A percentile compares a stretch with the other conserved stretches of the same genome.
phyloP scores from a whole-genome alignment of 2,888 invertebrate species.

The Drosophila quasianomalipes region DNA sequence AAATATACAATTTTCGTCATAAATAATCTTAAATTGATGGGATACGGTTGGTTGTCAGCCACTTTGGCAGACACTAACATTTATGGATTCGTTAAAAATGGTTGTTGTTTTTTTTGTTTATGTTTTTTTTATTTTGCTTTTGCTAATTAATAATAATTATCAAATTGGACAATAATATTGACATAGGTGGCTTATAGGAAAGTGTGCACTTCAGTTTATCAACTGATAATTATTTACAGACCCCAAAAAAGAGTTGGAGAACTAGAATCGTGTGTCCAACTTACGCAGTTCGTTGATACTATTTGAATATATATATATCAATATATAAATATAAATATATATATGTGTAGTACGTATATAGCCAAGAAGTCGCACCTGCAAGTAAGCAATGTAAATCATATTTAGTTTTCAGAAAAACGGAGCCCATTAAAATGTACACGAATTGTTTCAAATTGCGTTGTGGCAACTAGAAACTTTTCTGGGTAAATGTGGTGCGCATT shows the following conservation, averaged over 20 bases:
- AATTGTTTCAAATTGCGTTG: conserved; percentile 40
- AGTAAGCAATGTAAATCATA: conserved; percentile 11
- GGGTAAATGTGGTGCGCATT: conserved; percentile 25
- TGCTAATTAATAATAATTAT: conserved; percentile 58
- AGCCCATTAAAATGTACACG: conserved; percentile 7
- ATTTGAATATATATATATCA: background rate
- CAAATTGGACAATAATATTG: conserved; percentile 55
- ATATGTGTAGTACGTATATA: background rate
- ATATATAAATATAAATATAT: background rate
- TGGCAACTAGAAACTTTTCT: conserved; percentile 23
- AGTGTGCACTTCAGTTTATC: conserved; percentile 45
- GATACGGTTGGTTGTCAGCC: conserved; percentile 17
- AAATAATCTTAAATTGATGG: conserved; percentile 51
- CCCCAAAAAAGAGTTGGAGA: background rate
- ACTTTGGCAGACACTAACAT: conserved; percentile 1
- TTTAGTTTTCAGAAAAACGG: background rate
- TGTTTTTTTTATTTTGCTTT: background rate
- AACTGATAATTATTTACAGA: conserved; percentile 39
- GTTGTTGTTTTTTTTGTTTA: background rate
- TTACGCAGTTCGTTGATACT: background rate
- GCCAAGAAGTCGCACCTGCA: conserved; percentile 4
- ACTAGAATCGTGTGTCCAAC: background rate
- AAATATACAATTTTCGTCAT: conserved; percentile 30
- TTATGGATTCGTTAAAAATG: conserved; percentile 26
- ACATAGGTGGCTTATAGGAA: conserved; percentile 31